A percentile compares a stretch with the other conserved stretches of the same genome.
Evolutionary conservation across 2,888 invertebrate genomes (phyloP).

Genomic region (Pollenia griseotomentosa): DNA sequence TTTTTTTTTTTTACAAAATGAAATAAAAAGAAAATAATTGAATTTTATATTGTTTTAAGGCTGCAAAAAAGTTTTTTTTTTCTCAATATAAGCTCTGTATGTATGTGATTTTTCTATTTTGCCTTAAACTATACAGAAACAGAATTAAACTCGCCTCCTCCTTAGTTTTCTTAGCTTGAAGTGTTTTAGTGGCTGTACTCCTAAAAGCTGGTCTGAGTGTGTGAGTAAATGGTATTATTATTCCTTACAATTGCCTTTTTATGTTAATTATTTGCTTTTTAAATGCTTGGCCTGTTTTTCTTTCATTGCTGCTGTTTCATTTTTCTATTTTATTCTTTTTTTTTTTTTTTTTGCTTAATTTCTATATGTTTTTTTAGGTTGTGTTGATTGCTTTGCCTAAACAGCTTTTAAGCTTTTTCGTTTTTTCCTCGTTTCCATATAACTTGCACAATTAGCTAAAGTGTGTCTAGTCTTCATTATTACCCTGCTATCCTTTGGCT

Average conservation of each 20-base stretch:
- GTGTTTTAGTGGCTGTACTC: not conserved
- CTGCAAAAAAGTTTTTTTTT: not conserved
- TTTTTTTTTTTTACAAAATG: not conserved
- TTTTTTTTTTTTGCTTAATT: not conserved
- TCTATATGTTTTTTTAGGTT: constrained; percentile 44
- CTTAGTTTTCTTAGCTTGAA: not conserved
- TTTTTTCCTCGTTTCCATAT: constrained; percentile 37
- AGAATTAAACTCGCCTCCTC: not conserved
- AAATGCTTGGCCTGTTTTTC: constrained; percentile 70
- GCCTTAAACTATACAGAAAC: not conserved
- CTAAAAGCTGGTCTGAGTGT: not conserved
- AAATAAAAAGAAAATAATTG: constrained; percentile 32
- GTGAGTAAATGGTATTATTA: constrained; percentile 43
- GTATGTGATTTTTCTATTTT: not conserved
- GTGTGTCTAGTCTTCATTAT: constrained; percentile 72
- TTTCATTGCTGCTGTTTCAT: constrained; percentile 3
- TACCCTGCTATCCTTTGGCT: constrained; percentile 23
- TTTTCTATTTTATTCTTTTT: constrained; percentile 9
- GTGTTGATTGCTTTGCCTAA: constrained; percentile 67
- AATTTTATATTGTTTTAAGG: constrained; percentile 32
- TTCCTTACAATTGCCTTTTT: constrained; percentile 66
- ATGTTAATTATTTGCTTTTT: constrained; percentile 74
- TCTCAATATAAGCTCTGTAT: too few relatives aligned
- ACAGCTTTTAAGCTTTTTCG: constrained; percentile 50
- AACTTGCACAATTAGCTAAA: constrained; percentile 77